Percentiles rank a stretch among this genome's conserved stretches.
Conservation (phyloP, 2,888 invertebrate genomes). For the Pachycephus smyrnensis region DNA sequence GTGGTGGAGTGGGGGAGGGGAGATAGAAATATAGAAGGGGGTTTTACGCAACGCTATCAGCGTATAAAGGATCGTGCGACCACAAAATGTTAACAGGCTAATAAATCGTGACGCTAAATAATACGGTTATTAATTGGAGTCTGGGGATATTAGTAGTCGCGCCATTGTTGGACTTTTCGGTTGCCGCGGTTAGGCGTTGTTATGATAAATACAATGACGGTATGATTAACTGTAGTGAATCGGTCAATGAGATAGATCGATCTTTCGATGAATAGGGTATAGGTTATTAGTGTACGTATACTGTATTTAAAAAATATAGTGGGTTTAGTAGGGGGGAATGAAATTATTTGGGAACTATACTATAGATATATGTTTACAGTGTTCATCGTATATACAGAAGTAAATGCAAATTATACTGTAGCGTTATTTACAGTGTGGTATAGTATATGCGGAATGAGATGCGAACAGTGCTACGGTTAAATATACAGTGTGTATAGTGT, state of each 20-base stretch:
- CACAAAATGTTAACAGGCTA: constrained; percentile 15
- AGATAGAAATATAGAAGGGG: background rate
- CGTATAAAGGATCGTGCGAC: background rate
- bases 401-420: too few species aligned
- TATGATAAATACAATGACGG: background rate
- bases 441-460: too few species aligned
- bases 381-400: too few species aligned
- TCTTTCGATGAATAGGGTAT: background rate
- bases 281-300: background rate
- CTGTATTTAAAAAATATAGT: background rate
- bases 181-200: background rate
- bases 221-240: background rate
- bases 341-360: too few species aligned
- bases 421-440: too few species aligned
- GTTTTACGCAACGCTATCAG: background rate
- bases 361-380: too few species aligned
- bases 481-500: too few species aligned
- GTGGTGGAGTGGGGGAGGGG: background rate
- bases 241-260: background rate
- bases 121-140: constrained; percentile 49
- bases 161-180: background rate
- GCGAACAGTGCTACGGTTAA: too few species aligned
- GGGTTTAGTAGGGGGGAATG: background rate
- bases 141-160: constrained; percentile 45
- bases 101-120: constrained; percentile 33